Evolutionary conservation across 2,888 invertebrate species (phyloP), one percentile per base, ranked within the genome.

Genomic region (Diaphora mendica): DNA sequence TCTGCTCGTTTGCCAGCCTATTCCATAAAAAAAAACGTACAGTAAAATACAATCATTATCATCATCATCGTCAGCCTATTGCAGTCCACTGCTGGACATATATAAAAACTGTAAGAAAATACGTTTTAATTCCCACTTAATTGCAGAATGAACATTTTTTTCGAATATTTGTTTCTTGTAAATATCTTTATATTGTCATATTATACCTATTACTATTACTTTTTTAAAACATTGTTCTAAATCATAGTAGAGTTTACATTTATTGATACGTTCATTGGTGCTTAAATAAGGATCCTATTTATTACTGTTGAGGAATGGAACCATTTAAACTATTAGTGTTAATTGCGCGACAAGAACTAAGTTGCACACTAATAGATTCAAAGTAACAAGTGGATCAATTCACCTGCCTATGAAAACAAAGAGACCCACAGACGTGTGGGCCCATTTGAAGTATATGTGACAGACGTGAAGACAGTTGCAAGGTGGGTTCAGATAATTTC

Each of bases 401-500:
- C 85, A 85, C 86, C 85, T 85, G 85, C 80, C 65, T 68, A 73
- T 67, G 70, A 74, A 77, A 81, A 85, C 86, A 85, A 85, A 81
- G 85, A 74, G 72, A 65, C 70, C 62, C 70, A 33, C 59, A 48
- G 73, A 67, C 74, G 77, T 74, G 68, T 69, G 79, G 77, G 75
- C 76, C 75, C 71, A 48, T 76, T 79, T 84, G 82, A 83, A 77
- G 79, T 83, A 77, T 81, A 79, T 82, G 77, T 82, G 85, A 86
- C 75, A 82, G 88, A 90, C 42, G 62, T 48, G 30, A 39, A 66
- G 75, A 70, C 72, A 70, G 84, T 67, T 78, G 86, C 89, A 91
- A 91, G 90, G 91, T 92, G 90, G 82, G 80, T 84, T 82, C 73
- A 79, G 78, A 82, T 77, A 79, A 79, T 77, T 81, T 83, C 85